Base-by-base conservation (phyloP, 2,113 vertebrate species). In the Xenopus borealis region DNA sequence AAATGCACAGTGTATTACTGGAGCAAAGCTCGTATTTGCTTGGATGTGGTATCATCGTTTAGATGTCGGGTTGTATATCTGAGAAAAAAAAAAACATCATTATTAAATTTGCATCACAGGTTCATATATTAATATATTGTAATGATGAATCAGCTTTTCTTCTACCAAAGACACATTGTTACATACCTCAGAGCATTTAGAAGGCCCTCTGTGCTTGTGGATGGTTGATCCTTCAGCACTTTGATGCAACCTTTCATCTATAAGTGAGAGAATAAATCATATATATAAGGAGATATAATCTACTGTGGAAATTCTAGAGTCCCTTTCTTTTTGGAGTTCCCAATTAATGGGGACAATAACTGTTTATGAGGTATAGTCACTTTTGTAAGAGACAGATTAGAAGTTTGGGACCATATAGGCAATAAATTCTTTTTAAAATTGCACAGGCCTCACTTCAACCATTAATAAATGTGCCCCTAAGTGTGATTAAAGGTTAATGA, bases 231-330 rank as follows among this genome's bases (percentile, higher is more conserved):
- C 87, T 95, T 97, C 87, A 96, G 80, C 81, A 97, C 94, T 86
- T 97, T 96, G 86, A 97, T 97, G 83, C 95, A 97, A 82, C 95
- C 94, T 91, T 96, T 97, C 95, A 97, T 97, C 95, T 97, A 82
- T 7, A 4, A 61, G n/a, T 1, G 69, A 40, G 23, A 40, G 33
- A 33, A 9, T 44, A 16, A 16, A 9, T 40, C 33, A 40, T 40
- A 3, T 6, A 3, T 6, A 40, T 40, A 40, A 1, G 33, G 7
- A 40, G 33, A 40, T 2, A 7, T 6, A 40, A 40, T 40, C 5
- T 40, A 9, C 33, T 40, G 33, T 40, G 8, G 8, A 40, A 9
- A 40, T 40, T 7, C 2, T 40, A 9, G 6, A 40, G 7, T 6
- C 33, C 33, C 8, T 40, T 40, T 40, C 8, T 40, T 40, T 40